phyloP scores from a whole-genome alignment of 2,888 invertebrate species.

The Mythimna lalbum region DNA sequence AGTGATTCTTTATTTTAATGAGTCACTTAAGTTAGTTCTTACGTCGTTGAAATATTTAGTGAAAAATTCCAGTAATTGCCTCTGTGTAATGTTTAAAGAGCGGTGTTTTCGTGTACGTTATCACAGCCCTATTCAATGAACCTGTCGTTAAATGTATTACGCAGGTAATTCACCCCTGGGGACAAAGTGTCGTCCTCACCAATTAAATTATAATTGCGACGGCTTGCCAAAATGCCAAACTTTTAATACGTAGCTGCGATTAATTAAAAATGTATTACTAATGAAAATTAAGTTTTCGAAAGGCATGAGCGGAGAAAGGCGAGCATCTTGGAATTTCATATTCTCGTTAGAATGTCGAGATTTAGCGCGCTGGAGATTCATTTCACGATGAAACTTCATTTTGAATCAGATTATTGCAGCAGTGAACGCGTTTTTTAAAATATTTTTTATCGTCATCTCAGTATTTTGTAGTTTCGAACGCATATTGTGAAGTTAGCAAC shows the following conservation, averaged over 20 bases:
- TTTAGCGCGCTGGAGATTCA: conserved; percentile 67
- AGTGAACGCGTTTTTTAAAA: conserved; percentile 52
- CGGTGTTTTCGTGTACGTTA: conserved; percentile 28
- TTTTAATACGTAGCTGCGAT: conserved; percentile 76
- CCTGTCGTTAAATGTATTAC: conserved; percentile 52
- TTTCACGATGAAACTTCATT: conserved; percentile 69
- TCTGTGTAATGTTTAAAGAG: neutral
- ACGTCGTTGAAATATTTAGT: conserved; percentile 6
- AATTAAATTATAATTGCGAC: conserved; percentile 71
- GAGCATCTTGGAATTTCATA: conserved; percentile 75
- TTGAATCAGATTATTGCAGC: conserved; percentile 59
- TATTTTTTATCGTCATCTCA: conserved; percentile 17
- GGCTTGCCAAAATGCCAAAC: conserved; percentile 71
- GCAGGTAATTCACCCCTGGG: conserved; percentile 59
- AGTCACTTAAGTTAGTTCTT: neutral
- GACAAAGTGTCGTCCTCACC: conserved; percentile 67
- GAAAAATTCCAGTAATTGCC: conserved; percentile 4
- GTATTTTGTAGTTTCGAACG: conserved; percentile 3
- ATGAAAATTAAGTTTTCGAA: conserved; percentile 76
- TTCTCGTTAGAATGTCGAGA: conserved; percentile 72
- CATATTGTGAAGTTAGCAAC: conserved; percentile 1
- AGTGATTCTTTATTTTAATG: conserved; percentile 17
- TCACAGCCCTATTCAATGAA: conserved; percentile 47
- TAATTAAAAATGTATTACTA: conserved; percentile 80
- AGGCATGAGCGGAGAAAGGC: conserved; percentile 52